Conservation (phyloP, 2,888 invertebrate genomes). For the Cephus pygmeus region DNA sequence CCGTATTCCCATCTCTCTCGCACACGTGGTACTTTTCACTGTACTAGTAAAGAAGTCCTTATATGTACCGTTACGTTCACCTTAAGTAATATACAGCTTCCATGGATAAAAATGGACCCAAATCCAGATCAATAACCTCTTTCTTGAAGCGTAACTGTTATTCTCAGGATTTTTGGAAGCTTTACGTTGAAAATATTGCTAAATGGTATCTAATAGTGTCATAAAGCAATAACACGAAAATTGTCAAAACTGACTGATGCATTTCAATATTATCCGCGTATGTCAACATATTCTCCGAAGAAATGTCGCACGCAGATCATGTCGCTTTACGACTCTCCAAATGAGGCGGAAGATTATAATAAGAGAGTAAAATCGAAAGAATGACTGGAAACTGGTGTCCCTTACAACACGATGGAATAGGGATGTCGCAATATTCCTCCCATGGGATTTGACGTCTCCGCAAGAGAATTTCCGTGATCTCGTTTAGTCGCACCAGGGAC, state of each 20-base stretch:
- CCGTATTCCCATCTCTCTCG: not conserved
- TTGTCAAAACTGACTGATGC: not conserved
- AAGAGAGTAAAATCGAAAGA: constrained; percentile 13
- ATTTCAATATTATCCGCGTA: not conserved
- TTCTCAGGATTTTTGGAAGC: not conserved
- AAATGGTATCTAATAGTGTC: no score
- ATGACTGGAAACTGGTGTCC: not conserved
- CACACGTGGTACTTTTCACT: not conserved
- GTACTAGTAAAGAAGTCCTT: not conserved
- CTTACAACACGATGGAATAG: not conserved
- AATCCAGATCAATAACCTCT: not conserved
- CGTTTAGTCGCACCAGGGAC: not conserved
- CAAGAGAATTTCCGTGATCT: not conserved
- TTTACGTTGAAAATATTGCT: no score
- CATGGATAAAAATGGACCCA: not conserved
- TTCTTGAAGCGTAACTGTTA: not conserved
- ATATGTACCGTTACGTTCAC: not conserved
- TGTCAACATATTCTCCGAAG: not conserved
- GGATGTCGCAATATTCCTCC: not conserved
- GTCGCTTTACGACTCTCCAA: constrained; percentile 7
- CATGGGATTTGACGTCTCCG: not conserved
- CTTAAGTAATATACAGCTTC: not conserved
- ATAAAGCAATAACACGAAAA: not conserved
- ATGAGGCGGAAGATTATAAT: constrained; percentile 16
- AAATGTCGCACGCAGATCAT: not conserved